These are phyloP conservation scores for Cynopterus sphinx DNA, from an alignment of 2,797 vertebrate species.

Conservation along the genomic window DNA sequence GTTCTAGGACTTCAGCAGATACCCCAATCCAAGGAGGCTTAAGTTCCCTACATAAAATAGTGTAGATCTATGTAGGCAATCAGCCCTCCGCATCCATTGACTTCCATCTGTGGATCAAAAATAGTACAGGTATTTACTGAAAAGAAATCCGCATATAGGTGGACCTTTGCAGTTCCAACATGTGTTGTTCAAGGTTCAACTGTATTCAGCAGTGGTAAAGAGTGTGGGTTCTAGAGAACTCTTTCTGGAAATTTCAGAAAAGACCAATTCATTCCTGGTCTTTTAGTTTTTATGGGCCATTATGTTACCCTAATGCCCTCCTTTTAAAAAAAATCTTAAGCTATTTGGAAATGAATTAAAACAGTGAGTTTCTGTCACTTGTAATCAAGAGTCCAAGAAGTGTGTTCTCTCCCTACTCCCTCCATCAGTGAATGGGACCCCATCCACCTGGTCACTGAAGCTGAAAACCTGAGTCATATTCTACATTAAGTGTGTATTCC, in stretches of 20 bases:
- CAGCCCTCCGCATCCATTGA: too few species aligned
- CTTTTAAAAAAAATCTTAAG: not conserved
- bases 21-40: too few species aligned
- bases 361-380: not conserved
- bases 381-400: not conserved
- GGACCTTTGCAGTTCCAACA: not conserved
- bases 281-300: not conserved
- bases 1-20: not conserved
- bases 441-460: not conserved
- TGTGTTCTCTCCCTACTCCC: not conserved
- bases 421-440: not conserved
- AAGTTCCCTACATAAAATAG: not conserved
- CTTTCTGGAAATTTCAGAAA: conserved; percentile 1
- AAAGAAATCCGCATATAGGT: not conserved
- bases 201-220: not conserved
- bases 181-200: not conserved
- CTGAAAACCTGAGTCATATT: not conserved
- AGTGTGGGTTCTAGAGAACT: not conserved
- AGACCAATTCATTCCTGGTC: not conserved
- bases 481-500: not conserved
- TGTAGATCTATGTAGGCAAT: too few species aligned
- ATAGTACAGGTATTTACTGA: not conserved
- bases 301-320: not conserved
- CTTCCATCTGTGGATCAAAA: not conserved
- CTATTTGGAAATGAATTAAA: not conserved